Conservation (phyloP, 2,888 invertebrate genomes). For the Eristalis intricaria region DNA sequence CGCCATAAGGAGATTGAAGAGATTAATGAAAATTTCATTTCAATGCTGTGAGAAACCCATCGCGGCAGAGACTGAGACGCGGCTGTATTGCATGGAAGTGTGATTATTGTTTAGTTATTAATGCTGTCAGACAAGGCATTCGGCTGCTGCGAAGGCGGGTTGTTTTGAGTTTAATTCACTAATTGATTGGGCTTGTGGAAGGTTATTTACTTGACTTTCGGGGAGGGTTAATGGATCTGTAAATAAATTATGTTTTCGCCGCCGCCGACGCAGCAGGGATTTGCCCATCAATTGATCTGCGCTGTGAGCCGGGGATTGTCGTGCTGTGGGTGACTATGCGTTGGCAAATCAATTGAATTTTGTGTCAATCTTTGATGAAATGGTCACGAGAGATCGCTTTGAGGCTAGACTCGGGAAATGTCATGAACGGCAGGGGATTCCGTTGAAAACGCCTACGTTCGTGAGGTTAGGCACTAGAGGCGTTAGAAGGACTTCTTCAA, state of each 20-base stretch:
- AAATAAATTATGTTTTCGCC: not conserved
- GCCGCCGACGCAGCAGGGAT: not conserved
- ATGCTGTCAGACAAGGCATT: constrained; percentile 22
- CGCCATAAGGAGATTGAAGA: constrained; percentile 17
- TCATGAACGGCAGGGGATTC: too few species aligned
- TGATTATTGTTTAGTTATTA: constrained; percentile 47
- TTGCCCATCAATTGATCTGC: not conserved
- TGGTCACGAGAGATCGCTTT: too few species aligned
- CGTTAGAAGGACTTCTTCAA: too few species aligned
- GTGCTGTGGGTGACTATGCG: not conserved
- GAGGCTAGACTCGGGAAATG: too few species aligned
- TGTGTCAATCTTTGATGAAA: too few species aligned
- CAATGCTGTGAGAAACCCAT: not conserved
- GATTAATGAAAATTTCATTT: constrained; percentile 49
- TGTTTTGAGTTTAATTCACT: constrained; percentile 24
- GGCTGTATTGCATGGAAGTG: not conserved
- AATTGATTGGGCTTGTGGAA: constrained; percentile 22
- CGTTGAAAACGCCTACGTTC: too few species aligned
- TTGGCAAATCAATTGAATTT: not conserved
- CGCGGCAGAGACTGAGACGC: not conserved
- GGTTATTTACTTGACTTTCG: not conserved
- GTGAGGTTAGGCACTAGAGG: too few species aligned
- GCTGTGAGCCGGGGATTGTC: not conserved
- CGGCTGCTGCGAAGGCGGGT: not conserved
- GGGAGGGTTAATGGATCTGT: not conserved